Base-by-base conservation (phyloP, 1,140 invertebrate genomes). In the Hetaerina americana region DNA sequence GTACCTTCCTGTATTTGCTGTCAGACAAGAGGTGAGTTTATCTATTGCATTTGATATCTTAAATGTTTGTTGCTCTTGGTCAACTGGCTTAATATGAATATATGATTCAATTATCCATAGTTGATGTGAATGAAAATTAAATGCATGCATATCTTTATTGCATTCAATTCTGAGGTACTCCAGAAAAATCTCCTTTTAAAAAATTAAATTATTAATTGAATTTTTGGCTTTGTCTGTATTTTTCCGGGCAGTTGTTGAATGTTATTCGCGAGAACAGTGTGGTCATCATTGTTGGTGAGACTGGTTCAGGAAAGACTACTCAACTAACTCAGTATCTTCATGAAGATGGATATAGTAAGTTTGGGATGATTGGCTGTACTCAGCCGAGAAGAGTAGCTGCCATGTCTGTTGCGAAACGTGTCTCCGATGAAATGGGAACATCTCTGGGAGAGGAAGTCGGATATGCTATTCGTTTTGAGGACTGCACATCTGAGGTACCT, bases 391-490 rank as follows among this genome's bases (percentile, higher is more conserved):
- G 97, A 78, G 95, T 99, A 0, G 97, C 98, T 66, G 97, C 97
- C 40, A 99, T 99, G 97, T 96, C 94, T 6, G 97, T 99, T 5
- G 98, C 98, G 2, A 99, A 99, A 82, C 88, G 98, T 78, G 98
- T 99, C 2, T 93, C 96, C 26, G 97, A 99, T 81, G 98, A 99
- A 85, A 98, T 99, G 94, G 86, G 87, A 27, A 92, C 92, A 0
- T 89, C 91, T 75, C 81, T 99, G 29, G 94, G 93, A 24, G 91
- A 94, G 68, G 92, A 95, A 81, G 93, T 99, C 27, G 98, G 98
- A 22, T 99, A 99, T 83, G 96, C 97, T 10, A 99, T 99, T 79
- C 93, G 98, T 78, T 99, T 99, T 84, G 98, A 99, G 82, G 98
- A 99, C 81, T 99, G 97, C 79, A 99, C 98, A 0, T 93, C 91